phyloP scores from a whole-genome alignment of 1,140 invertebrate genomes.

The Leptopilina clavipes region DNA sequence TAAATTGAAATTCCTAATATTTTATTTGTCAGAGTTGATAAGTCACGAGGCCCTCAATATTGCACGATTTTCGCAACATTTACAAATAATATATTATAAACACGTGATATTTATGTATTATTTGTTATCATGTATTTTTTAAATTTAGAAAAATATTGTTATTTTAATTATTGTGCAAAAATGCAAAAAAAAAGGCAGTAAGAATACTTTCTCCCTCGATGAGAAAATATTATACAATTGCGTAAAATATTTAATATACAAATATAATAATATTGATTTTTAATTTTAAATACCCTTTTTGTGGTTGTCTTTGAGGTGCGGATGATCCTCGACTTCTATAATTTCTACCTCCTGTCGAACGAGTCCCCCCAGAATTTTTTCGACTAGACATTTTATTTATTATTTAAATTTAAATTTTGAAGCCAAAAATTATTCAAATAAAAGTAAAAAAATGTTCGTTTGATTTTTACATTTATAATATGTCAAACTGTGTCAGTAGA shows the following conservation, averaged over 20 bases:
- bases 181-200: too few relatives aligned
- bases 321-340: not conserved
- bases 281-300: not conserved
- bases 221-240: not conserved
- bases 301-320: not conserved
- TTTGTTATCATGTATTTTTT: not conserved
- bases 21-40: too few relatives aligned
- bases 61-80: constrained; percentile 12
- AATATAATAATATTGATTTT: too few relatives aligned
- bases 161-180: too few relatives aligned
- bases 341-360: not conserved
- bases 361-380: not conserved
- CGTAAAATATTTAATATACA: too few relatives aligned
- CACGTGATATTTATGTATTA: not conserved
- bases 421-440: not conserved
- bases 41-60: not conserved
- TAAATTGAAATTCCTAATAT: too few relatives aligned
- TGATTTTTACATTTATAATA: not conserved
- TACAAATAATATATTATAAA: not conserved
- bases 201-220: too few relatives aligned
- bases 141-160: too few relatives aligned
- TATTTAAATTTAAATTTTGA: not conserved
- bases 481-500: too few relatives aligned
- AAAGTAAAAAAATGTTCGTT: not conserved
- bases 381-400: constrained; percentile 20